Evolutionary conservation across 2,888 invertebrate species (phyloP).

Genomic region (Tenthredo distinguenda): DNA sequence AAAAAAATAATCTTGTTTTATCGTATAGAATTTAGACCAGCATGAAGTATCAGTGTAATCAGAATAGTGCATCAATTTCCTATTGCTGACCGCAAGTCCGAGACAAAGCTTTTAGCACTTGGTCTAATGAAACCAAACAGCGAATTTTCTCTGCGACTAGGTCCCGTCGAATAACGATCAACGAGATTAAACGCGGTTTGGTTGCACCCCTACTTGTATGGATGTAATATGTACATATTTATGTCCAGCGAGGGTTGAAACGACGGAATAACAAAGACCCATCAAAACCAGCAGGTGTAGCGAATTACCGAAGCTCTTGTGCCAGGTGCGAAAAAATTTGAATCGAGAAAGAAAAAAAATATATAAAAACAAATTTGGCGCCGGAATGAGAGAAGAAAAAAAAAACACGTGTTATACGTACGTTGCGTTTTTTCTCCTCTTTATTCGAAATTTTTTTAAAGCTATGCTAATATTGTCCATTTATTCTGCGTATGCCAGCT

Average conservation of each 20-base stretch:
- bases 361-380: background rate
- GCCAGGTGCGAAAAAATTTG: background rate
- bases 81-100: background rate
- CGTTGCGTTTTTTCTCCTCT: background rate
- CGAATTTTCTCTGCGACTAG: background rate
- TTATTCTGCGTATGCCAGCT: background rate
- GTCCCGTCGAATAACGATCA: background rate
- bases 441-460: background rate
- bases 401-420: background rate
- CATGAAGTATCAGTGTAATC: background rate
- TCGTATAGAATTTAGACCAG: background rate
- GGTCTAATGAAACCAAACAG: background rate
- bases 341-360: background rate
- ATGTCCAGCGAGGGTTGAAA: background rate
- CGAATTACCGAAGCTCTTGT: background rate
- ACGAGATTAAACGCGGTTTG: background rate
- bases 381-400: background rate
- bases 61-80: background rate
- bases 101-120: background rate
- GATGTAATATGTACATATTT: background rate
- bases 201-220: background rate
- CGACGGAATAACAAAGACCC: conserved; percentile 19
- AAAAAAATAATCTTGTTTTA: background rate
- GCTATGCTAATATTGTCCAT: background rate
- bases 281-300: conserved; percentile 27